Evolutionary conservation across 2,113 vertebrate genomes (phyloP).

Genomic region (Electrona antarctica): DNA sequence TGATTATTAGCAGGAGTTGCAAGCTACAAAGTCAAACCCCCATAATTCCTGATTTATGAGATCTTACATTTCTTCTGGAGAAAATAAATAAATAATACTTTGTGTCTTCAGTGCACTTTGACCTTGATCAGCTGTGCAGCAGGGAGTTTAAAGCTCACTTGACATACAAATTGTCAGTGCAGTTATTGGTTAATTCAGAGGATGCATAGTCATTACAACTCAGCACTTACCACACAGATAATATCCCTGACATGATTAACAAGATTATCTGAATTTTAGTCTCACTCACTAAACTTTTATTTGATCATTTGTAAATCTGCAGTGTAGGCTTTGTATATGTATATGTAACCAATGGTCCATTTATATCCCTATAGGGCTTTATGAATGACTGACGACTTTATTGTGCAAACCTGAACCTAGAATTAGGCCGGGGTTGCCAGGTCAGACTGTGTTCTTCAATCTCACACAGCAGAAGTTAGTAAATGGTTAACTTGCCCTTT

Average conservation of each 20-base stretch:
- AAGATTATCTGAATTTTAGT: too few species aligned
- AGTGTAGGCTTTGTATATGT: too few species aligned
- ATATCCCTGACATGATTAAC: neutral
- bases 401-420: neutral
- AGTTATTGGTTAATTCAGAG: neutral
- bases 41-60: too few species aligned
- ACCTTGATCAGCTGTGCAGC: conserved; percentile 5
- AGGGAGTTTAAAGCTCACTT: conserved; percentile 7
- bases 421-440: neutral
- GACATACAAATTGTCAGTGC: conserved; percentile 2
- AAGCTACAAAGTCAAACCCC: too few species aligned
- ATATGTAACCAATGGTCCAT: too few species aligned
- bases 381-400: too few species aligned
- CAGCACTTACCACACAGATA: neutral
- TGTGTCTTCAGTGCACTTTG: conserved; percentile 23
- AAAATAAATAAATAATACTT: neutral
- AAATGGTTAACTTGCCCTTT: neutral
- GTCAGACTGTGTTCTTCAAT: neutral
- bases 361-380: too few species aligned
- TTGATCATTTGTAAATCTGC: too few species aligned
- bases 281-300: too few species aligned
- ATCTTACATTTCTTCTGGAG: too few species aligned
- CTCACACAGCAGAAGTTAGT: neutral
- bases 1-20: too few species aligned
- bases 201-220: neutral